These are phyloP conservation scores for Merops nubicus DNA, from an alignment of 2,113 vertebrate genomes.

Conservation along the genomic window DNA sequence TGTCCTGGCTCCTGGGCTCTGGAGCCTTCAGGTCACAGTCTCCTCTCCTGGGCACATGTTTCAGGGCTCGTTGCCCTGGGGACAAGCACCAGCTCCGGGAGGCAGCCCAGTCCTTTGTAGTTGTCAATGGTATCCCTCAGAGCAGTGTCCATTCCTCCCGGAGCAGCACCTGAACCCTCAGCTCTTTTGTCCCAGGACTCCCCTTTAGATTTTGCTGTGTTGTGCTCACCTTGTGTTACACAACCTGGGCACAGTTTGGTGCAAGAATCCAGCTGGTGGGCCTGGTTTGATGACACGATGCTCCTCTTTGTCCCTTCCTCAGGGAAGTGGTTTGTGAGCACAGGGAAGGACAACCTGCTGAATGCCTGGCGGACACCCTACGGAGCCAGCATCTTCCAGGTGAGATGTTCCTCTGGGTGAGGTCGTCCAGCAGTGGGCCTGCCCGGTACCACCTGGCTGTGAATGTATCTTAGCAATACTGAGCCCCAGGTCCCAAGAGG, in stretches of 20 bases:
- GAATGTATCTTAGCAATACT: accelerated
- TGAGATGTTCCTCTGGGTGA: neutral
- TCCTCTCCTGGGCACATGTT: accelerated
- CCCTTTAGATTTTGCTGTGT: too few species aligned
- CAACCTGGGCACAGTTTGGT: too few species aligned
- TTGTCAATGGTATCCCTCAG: too few species aligned
- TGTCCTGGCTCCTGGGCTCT: too few species aligned
- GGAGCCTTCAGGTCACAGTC: too few species aligned
- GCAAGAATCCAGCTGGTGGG: neutral
- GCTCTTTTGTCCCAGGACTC: too few species aligned
- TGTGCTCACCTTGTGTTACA: too few species aligned
- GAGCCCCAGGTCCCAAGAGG: neutral
- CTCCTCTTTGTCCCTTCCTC: neutral
- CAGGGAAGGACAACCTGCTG: conserved; percentile 84
- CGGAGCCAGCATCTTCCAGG: conserved; percentile 86
- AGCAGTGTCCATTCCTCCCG: neutral
- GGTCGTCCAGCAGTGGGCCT: neutral
- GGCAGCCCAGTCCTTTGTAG: neutral
- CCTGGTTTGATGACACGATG: neutral
- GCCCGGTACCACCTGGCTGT: neutral
- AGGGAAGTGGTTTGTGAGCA: conserved; percentile 92
- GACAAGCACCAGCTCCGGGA: accelerated
- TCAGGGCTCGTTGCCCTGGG: neutral
- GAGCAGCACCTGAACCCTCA: neutral
- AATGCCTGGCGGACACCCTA: conserved; percentile 82